Evolutionary conservation across 2,797 vertebrate genomes (phyloP).

Genomic region (Crypturellus tataupa): DNA sequence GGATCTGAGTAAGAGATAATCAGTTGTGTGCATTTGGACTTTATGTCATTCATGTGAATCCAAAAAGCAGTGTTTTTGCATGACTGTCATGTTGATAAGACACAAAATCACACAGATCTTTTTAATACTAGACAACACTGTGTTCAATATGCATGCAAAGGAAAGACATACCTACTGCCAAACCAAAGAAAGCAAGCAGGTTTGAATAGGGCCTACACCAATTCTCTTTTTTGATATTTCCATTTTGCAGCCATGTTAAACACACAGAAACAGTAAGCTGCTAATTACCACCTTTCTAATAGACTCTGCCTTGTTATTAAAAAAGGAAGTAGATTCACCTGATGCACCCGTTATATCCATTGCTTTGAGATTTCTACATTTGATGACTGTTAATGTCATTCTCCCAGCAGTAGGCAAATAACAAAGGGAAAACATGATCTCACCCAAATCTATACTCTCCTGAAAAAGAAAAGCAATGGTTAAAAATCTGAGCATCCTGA

Average conservation of each 20-base stretch:
- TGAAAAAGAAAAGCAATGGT: slow-evolving; percentile 72
- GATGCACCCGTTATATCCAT: slow-evolving; percentile 99
- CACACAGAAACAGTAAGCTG: background rate
- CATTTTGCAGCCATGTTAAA: background rate
- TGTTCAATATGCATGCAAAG: background rate
- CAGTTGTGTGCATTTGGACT: background rate
- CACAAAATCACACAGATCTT: background rate
- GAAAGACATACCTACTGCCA: background rate
- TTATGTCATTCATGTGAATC: background rate
- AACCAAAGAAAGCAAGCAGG: background rate
- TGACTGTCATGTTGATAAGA: background rate
- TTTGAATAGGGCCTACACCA: background rate
- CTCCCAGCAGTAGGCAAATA: slow-evolving; percentile 97
- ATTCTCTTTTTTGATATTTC: background rate
- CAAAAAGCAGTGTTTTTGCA: background rate
- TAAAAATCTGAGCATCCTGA: background rate
- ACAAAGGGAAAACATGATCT: slow-evolving; percentile 99
- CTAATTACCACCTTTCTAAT: background rate
- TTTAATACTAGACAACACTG: background rate
- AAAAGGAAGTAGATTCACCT: slow-evolving; percentile 81
- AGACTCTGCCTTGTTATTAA: background rate
- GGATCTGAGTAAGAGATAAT: slow-evolving; percentile 84
- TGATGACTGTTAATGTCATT: slow-evolving; percentile 98
- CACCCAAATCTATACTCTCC: slow-evolving; percentile 97
- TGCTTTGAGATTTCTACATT: slow-evolving; percentile 98